Conservation (phyloP, 2,797 vertebrate species). For the Clarias laeviceps region DNA sequence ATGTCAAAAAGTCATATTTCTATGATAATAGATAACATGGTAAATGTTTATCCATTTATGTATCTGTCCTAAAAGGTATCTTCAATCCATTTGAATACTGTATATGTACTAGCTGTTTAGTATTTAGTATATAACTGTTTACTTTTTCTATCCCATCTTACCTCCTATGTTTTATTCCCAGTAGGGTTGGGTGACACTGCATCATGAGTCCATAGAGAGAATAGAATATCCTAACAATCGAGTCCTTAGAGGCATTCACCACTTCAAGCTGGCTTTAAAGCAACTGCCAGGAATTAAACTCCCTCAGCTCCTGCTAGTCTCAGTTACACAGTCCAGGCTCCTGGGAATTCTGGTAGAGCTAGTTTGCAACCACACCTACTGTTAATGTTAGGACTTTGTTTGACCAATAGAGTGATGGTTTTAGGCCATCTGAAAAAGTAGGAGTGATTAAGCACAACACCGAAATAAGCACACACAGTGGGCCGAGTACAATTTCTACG, state of each 20-base stretch:
- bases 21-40: neutral
- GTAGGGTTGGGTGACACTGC: constrained; percentile 36
- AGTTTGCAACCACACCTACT: constrained; percentile 74
- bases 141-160: constrained; percentile 32
- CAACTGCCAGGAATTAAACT: constrained; percentile 30
- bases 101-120: neutral
- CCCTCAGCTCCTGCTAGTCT: constrained; percentile 44
- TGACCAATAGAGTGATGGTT: constrained; percentile 62
- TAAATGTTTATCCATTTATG: neutral
- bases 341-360: constrained; percentile 80
- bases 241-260: constrained; percentile 9
- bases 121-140: neutral
- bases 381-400: constrained; percentile 66
- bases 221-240: constrained; percentile 27
- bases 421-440: constrained; percentile 68
- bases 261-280: constrained; percentile 17
- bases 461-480: constrained; percentile 42
- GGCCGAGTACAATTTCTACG: constrained; percentile 49
- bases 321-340: constrained; percentile 61
- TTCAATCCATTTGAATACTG: neutral
- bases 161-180: constrained; percentile 46
- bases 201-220: constrained; percentile 29
- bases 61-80: neutral
- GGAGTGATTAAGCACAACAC: constrained; percentile 63
- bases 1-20: neutral